Evolutionary conservation across 2,888 invertebrate genomes (phyloP), one percentile per base, ranked within the genome.

Genomic region (Mellilla xanthometata): DNA sequence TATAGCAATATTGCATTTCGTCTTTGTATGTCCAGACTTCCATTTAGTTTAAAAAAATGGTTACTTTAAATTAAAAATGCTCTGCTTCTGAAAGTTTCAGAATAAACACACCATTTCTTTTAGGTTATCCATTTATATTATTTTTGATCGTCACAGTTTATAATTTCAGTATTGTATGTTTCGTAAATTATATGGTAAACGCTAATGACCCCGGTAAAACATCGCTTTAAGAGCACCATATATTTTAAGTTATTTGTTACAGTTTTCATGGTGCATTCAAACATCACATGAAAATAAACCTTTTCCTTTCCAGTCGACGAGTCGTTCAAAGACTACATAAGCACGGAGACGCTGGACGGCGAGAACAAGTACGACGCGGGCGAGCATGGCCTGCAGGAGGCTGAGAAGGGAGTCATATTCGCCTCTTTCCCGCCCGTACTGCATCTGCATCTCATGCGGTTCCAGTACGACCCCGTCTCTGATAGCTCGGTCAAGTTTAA

Each of bases 351-450:
- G 2, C 88, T 99, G 33, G 99, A 99, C 64, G 99, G 99, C 1
- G 99, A 99, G 80, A 99, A 99, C 82, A 99, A 99, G 78, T 99
- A 99, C 78, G 99, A 99, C 86, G 99, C 99, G 10, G 99, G 99
- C 7, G 96, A 97, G 66, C 96, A 97, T 78, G 99, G 99, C 0
- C 86, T 98, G 12, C 96, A 98, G 81, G 98, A 98, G 81, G 99
- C 99, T 0, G 98, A 98, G 84, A 99, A 99, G 74, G 99, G 99
- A 28, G 98, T 99, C n/a, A 95, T 97, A 51, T 99, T 99, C 82
- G 94, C 97, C 6, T 93, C 96, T 7, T 98, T 99, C 86, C 99
- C 99, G 12, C 99, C 99, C 2, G 97, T 99, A 13, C 91, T 99
- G 53, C 99, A 99, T 89, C 91, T 99, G 58, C 99, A 99, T 88